Base-by-base conservation (phyloP, 1,140 invertebrate genomes). In the Euwallacea similis region DNA sequence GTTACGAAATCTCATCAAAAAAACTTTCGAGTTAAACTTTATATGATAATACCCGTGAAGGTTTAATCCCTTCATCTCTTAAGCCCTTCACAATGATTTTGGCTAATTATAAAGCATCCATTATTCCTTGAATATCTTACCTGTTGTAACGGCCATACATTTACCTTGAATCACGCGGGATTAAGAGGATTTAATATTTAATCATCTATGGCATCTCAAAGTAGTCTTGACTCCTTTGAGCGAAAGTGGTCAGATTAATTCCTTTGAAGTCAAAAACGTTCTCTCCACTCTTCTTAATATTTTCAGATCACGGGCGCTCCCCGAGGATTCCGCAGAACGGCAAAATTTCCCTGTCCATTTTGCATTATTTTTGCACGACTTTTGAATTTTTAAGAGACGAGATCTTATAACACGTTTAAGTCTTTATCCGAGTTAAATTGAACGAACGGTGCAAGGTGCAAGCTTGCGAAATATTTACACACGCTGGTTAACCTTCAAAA, bases 401-500 rank as follows among this genome's bases (percentile, higher is more conserved):
- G 21, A 33, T 33, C 21, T 33, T 33, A 33, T 33, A 33, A 33
- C 21, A 33, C 1, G 21, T 33, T 33, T 33, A 33, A 33, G 21
- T 33, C 4, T 33, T 33, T 33, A 33, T 33, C 21, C 21, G 21
- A 33, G 21, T 33, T 33, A 33, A 33, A 33, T 33, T 33, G 21
- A 33, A 33, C 21, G 21, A 33, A 33, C 21, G 1, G 21, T 33
- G 21, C 21, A 33, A 33, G 21, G 21, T 33, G 21, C 21, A 33
- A 33, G 21, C 21, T 33, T 33, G 21, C 21, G 21, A 33, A 50
- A 13, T 50, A 50, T 50, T 50, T 43, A 61, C 42, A 42, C 21
- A 13, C 16, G 16, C n/a, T 8, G 54, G 8, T 56, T 50, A 50
- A 50, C 46, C 46, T 50, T 50, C 46, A 56, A 58, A 66, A 66